Evolutionary conservation across 2,888 invertebrate species (phyloP), one percentile per base, ranked within the genome.

Genomic region (Nephrotoma flavescens): DNA sequence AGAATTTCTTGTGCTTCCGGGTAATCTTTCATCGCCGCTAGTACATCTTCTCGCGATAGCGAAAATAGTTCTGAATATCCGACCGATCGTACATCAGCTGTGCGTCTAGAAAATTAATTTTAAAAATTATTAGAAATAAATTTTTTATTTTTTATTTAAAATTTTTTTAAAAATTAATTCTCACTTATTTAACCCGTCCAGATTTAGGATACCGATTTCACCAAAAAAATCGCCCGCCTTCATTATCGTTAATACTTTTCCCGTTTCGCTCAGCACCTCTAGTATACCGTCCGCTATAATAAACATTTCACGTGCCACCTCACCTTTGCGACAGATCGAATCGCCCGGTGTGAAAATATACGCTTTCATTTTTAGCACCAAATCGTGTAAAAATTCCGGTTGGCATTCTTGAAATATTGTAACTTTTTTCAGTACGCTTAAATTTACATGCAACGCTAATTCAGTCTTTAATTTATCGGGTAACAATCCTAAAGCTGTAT

Each of bases 271-370:
- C 91, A 98, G 95, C 12, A 98, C 98, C 92, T 98, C 98, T 87
- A 98, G 93, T 89, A 98, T 97, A 7, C 98, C 99, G 91, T 98
- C 98, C 4, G 98, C 98, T 90, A 99, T 98, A 89, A 99, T 99
- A 90, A 98, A 99, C 98, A 99, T 99, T 92, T 99, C 98, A 88
- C 98, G 93, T 0, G 98, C 98, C 31, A 97, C 97, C 92, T 97
- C 96, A 89, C 95, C 98, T 92, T 98, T 97, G 57, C 98, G 94
- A 90, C 98, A 98, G 90, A 99, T 98, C 87, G 98, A 96, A 92
- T 99, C 98, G 41, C 98, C 98, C 0, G 98, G 98, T 41, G 98
- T 99, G 92, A 99, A 99, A 91, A 99, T 99, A 91, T 97, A 98
- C 6, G 98, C 98, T 92, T 97, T 97, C 98, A 99, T 99, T 93